Base-by-base conservation (phyloP, 2,888 invertebrate species). In the Dynastes tityus region DNA sequence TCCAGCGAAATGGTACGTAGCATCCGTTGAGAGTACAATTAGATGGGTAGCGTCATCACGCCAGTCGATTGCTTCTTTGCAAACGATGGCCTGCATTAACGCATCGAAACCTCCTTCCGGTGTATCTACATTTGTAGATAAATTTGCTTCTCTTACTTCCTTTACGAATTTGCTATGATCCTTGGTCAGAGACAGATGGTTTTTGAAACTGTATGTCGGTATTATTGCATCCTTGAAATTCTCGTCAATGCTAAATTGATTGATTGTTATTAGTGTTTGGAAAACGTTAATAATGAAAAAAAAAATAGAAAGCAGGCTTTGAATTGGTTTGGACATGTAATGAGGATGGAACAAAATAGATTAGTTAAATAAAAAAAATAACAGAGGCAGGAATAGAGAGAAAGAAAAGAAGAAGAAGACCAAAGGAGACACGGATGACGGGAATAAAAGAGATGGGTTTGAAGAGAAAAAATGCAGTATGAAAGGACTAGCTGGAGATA, bases 31-130 rank as follows among this genome's bases (percentile, higher is more conserved):
- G 82, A 95, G 93, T 0, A 97, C 91, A 61, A 97, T 87, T 82
- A 97, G 91, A 87, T 94, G 94, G 13, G 87, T 80, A n/a, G 95
- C 95, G 70, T 93, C 90, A 0, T 91, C 87, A 81, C 97, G 90
- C 97, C 97, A 97, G 13, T 94, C 94, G 83, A 96, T 94, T 83
- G 91, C 88, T 13, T 93, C 84, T 81, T 91, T 88, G 84, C 95
- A 95, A 5, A 92, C 93, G 80, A 97, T 93, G 0, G 93, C 94
- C 89, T 97, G 97, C 90, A 97, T 95, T 45, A 97, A 90, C 3
- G 96, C 97, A 86, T 97, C 97, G 68, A 97, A 91, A 0, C 96
- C 96, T 9, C 96, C 96, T 89, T 97, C 97, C 0, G 89, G 89
- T 13, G 85, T 78, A 79, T 88, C 87, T 76, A 93, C 85, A 87